A percentile compares a stretch with the other conserved stretches of the same genome.
phyloP scores from a whole-genome alignment of 2,797 vertebrate genomes.

The Psittacula echo region DNA sequence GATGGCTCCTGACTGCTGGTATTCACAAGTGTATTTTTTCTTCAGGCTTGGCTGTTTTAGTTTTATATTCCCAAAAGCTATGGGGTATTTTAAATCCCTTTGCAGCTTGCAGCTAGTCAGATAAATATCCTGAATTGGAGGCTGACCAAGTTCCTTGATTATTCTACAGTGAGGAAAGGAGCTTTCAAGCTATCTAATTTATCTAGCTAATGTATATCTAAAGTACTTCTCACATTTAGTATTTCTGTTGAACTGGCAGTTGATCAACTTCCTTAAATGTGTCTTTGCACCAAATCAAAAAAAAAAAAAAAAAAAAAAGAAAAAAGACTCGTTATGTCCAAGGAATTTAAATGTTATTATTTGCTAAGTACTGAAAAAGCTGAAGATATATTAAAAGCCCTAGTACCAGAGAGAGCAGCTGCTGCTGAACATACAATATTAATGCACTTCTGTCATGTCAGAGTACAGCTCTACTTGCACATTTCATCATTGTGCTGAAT shows the following conservation, averaged over 20 bases:
- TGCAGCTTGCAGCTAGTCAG: constrained; percentile 45
- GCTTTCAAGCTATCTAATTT: constrained; percentile 51
- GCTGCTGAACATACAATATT: neutral
- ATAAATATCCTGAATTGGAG: constrained; percentile 64
- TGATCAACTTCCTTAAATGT: neutral
- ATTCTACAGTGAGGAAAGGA: constrained; percentile 46
- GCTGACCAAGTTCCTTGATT: constrained; percentile 60
- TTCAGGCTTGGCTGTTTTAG: constrained; percentile 11
- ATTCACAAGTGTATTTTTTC: constrained; percentile 52
- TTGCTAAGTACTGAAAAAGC: constrained; percentile 10
- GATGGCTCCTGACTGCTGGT: constrained; percentile 45
- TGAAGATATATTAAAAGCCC: neutral
- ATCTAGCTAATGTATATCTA: constrained; percentile 22
- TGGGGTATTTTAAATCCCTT: constrained; percentile 34
- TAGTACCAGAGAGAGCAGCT: neutral
- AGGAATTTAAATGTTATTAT: constrained; percentile 35
- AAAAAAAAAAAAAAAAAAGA: neutral
- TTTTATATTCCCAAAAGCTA: constrained; percentile 49
- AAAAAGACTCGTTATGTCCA: constrained; percentile 7
- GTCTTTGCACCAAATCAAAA: neutral
- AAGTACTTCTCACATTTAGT: constrained; percentile 22
- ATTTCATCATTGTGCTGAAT: neutral
- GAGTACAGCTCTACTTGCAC: neutral
- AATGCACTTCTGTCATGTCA: neutral
- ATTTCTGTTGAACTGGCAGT: constrained; percentile 35